Percentiles rank a stretch among this genome's conserved stretches.
These are phyloP conservation scores for Petrophora chlorosata DNA, from an alignment of 2,888 invertebrate species.

Conservation along the genomic window DNA sequence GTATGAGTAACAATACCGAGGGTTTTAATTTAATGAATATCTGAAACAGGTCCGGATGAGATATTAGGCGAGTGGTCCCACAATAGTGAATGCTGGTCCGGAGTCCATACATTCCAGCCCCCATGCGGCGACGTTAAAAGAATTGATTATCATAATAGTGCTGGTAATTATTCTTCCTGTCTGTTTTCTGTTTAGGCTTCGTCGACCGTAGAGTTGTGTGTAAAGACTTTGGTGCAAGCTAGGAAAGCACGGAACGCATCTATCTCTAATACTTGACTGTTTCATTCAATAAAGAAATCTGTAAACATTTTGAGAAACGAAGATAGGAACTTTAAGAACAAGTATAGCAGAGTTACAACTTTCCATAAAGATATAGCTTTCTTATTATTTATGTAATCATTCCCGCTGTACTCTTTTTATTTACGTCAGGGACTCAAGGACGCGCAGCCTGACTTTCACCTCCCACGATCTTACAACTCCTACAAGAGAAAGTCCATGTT, in stretches of 20 bases:
- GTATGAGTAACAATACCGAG: conserved; percentile 3
- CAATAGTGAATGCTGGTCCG: conserved; percentile 37
- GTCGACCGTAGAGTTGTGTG: conserved; percentile 44
- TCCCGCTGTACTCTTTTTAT: conserved; percentile 49
- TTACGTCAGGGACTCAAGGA: conserved; percentile 65
- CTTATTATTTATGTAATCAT: background rate
- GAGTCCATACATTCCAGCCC: conserved; percentile 36
- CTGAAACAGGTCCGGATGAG: conserved; percentile 28
- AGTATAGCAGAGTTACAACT: too few species aligned
- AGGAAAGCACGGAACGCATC: too few species aligned
- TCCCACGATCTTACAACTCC: conserved; percentile 59
- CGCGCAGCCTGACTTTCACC: conserved; percentile 71
- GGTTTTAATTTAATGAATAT: conserved; percentile 32
- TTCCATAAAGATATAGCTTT: too few species aligned
- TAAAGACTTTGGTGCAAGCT: conserved; percentile 39
- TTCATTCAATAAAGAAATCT: too few species aligned
- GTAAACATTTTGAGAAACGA: too few species aligned
- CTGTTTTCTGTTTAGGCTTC: conserved; percentile 52
- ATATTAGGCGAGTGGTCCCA: conserved; percentile 35
- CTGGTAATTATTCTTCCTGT: conserved; percentile 60
- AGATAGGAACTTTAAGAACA: too few species aligned
- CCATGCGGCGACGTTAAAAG: conserved; percentile 57
- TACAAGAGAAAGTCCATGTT: conserved; percentile 65
- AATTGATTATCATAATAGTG: conserved; percentile 61
- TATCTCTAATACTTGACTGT: too few species aligned